These are phyloP conservation scores for Camelus dromedarius DNA, from an alignment of 2,113 vertebrate species.

Conservation along the genomic window DNA sequence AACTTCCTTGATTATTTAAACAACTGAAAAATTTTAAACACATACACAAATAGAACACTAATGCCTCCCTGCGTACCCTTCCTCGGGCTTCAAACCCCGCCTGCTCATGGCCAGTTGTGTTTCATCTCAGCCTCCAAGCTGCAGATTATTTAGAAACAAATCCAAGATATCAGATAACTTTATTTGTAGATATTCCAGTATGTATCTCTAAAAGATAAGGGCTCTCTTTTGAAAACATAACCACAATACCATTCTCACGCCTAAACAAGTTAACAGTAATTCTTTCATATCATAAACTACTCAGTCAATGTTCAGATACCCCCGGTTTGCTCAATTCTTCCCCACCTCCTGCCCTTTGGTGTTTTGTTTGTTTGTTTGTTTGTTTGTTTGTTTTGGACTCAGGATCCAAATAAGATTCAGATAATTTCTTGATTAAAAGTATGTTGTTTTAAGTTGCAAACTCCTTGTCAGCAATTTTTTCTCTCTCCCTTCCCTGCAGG, in stretches of 20 bases:
- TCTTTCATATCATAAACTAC: not conserved
- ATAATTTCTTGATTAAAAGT: not conserved
- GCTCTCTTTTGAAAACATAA: not conserved
- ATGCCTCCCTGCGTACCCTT: not conserved
- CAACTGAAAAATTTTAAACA: not conserved
- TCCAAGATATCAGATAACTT: not conserved
- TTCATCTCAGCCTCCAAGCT: not conserved
- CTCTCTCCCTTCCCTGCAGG: conserved; percentile 85
- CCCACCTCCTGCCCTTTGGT: not conserved
- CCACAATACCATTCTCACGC: not conserved
- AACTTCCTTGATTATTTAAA: not conserved
- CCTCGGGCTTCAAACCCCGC: not conserved
- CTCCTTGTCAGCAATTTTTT: not conserved
- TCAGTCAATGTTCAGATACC: not conserved
- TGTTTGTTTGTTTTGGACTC: not conserved
- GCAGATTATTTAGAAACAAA: not conserved
- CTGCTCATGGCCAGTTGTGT: not conserved
- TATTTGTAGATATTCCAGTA: not conserved
- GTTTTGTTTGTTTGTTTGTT: not conserved
- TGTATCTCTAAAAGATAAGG: not conserved
- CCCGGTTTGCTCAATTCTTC: not conserved
- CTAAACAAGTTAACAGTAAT: not conserved
- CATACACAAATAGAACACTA: accelerated
- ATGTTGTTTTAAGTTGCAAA: not conserved
- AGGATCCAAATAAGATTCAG: not conserved